Percentiles rank a stretch among this genome's conserved stretches.
These are phyloP conservation scores for Tiliacea citrago DNA, from an alignment of 2,888 invertebrate species.

Conservation along the genomic window DNA sequence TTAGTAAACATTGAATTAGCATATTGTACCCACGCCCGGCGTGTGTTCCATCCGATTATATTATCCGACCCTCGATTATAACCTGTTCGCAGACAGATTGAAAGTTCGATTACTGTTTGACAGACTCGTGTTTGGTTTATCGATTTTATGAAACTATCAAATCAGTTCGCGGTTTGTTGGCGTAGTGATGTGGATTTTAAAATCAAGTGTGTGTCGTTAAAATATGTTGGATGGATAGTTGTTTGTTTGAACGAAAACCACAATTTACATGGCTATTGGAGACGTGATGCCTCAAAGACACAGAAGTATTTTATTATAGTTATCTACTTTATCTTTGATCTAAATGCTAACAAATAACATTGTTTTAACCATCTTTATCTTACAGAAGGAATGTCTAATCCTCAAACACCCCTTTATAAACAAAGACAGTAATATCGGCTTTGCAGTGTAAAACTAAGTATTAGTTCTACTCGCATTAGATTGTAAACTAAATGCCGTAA, in stretches of 20 bases:
- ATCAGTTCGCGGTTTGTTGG: conserved; percentile 55
- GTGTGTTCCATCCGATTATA: conserved; percentile 70
- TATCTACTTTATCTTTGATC: not conserved
- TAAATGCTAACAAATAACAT: not conserved
- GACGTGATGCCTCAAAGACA: not conserved
- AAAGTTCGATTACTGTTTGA: conserved; percentile 62
- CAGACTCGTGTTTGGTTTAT: conserved; percentile 60
- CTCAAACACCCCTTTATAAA: conserved; percentile 1
- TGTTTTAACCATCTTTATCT: not conserved
- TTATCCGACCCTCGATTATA: conserved; percentile 74
- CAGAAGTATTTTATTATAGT: too few species aligned
- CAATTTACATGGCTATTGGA: not conserved
- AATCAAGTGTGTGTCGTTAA: conserved; percentile 22
- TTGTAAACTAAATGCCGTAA: conserved; percentile 43
- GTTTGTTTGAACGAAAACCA: conserved; percentile 1
- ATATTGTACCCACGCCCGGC: conserved; percentile 69
- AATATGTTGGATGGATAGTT: not conserved
- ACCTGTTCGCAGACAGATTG: conserved; percentile 65
- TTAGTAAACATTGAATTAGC: conserved; percentile 79
- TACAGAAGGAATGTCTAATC: conserved; percentile 16
- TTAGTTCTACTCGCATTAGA: conserved; percentile 39
- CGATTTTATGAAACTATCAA: conserved; percentile 58
- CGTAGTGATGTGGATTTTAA: conserved; percentile 47
- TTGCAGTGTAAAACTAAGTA: conserved; percentile 9
- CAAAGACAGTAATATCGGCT: not conserved